phyloP scores from a whole-genome alignment of 2,113 vertebrate genomes.

The Trematomus loennbergii region DNA sequence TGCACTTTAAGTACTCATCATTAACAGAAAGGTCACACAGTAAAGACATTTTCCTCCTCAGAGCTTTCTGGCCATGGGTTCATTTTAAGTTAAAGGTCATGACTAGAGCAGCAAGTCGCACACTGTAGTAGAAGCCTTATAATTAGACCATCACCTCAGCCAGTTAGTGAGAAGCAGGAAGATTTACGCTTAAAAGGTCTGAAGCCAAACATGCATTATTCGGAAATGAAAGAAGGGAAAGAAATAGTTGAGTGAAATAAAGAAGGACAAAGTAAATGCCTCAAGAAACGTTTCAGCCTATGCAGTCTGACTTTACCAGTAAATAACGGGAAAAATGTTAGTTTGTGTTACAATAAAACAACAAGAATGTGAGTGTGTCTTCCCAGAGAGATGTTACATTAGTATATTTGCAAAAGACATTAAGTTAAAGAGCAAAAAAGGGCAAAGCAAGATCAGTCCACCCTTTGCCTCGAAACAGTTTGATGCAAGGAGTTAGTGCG shows the following conservation, averaged over 20 bases:
- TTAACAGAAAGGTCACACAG: slow-evolving; percentile 45
- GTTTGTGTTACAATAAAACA: slow-evolving; percentile 12
- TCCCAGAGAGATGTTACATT: slow-evolving; percentile 13
- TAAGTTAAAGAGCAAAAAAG: slow-evolving; percentile 36
- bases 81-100: slow-evolving; percentile 10
- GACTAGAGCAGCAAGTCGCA: slow-evolving; percentile 34
- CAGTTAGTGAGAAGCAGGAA: slow-evolving; percentile 10
- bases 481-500: slow-evolving; percentile 54
- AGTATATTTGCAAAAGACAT: slow-evolving; percentile 25
- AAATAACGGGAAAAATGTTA: neutral
- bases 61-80: slow-evolving; percentile 8
- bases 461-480: slow-evolving; percentile 18
- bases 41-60: slow-evolving; percentile 27
- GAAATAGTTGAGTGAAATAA: neutral
- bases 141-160: slow-evolving; percentile 23
- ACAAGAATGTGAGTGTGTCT: slow-evolving; percentile 4
- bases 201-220: slow-evolving; percentile 30
- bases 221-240: slow-evolving; percentile 12
- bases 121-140: slow-evolving; percentile 7
- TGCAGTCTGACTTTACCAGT: neutral
- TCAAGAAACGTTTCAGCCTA: slow-evolving; percentile 2
- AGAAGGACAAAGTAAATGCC: neutral
- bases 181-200: neutral
- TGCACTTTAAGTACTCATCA: slow-evolving; percentile 59
- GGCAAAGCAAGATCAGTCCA: slow-evolving; percentile 30